Base-by-base conservation (phyloP, 2,113 vertebrate species). In the Poeciliopsis occidentalis region DNA sequence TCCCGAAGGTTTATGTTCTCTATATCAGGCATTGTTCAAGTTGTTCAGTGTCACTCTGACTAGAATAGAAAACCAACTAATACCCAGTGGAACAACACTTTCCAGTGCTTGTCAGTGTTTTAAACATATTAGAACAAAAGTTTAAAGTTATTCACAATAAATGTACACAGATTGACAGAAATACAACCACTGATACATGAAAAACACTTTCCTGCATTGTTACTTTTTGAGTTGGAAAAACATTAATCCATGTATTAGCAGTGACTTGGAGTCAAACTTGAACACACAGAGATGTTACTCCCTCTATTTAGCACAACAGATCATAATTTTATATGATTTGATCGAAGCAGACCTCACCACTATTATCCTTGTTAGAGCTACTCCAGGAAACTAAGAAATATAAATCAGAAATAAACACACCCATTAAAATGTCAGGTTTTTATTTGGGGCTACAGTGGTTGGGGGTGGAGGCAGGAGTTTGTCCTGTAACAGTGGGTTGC, bases 1-100 rank as follows among this genome's bases (percentile, higher is more conserved):
- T 26, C 66, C 67, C 51, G 79, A 86, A 88, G 75, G 34, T 76
- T 85, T 51, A 57, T 57, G 22, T 66, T 32, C 57, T 19, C 24
- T 75, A 37, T 81, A 26, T 70, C 44, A 73, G 63, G 67, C 67
- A 11, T 7, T 17, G n/a, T 72, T 78, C 57, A 76, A 74, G 79
- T 60, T 29, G 77, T 79, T 73, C 54, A 31, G 12, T 64, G 34
- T 66, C 60, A n/a, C 34, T 69, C 12, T 41, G 26, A 78, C 32
- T 26, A 68, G 2, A 70, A 27, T 12, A 44, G n/a, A 64, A 39
- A 82, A 60, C 19, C 17, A 78, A 5, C 8, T 22, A 69, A 77
- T 65, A 68, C 71, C 27, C 37, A 67, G 17, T 54, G 44, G 57
- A 41, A 75, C 24, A 29, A 44, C 30, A 79, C 64, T 75, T 68